phyloP scores from a whole-genome alignment of 2,888 invertebrate species.

The Lutraria lutraria region DNA sequence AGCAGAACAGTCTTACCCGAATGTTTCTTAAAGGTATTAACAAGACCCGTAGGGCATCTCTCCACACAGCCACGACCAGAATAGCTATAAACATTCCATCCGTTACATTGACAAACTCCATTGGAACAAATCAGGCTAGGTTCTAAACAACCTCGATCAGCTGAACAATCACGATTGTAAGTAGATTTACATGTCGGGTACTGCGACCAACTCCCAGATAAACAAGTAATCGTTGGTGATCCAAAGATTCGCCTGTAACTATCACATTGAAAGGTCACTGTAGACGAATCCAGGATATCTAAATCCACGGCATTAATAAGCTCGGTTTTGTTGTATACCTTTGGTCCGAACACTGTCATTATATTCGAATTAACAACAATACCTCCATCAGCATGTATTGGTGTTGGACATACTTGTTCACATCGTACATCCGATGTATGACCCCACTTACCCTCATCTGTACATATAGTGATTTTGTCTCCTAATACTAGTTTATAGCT shows the following conservation, averaged over 20 bases:
- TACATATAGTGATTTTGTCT: background rate
- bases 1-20: background rate
- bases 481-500: conserved; percentile 11
- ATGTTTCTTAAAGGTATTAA: background rate
- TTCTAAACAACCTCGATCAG: background rate
- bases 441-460: background rate
- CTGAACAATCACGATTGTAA: background rate
- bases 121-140: background rate
- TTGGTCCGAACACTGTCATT: background rate
- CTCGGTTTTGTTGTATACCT: background rate
- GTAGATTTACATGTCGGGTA: background rate
- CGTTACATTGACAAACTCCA: background rate
- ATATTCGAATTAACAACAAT: background rate
- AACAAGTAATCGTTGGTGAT: background rate
- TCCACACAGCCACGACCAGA: background rate
- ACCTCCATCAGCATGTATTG: background rate
- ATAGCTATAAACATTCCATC: background rate
- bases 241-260: background rate
- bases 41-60: background rate
- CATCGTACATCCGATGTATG: background rate
- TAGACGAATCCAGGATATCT: conserved; percentile 4
- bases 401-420: background rate
- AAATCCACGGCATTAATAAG: background rate
- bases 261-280: background rate
- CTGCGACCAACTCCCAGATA: background rate